These are phyloP conservation scores for Pituophis catenifer DNA, from an alignment of 2,113 vertebrate species.

Conservation along the genomic window DNA sequence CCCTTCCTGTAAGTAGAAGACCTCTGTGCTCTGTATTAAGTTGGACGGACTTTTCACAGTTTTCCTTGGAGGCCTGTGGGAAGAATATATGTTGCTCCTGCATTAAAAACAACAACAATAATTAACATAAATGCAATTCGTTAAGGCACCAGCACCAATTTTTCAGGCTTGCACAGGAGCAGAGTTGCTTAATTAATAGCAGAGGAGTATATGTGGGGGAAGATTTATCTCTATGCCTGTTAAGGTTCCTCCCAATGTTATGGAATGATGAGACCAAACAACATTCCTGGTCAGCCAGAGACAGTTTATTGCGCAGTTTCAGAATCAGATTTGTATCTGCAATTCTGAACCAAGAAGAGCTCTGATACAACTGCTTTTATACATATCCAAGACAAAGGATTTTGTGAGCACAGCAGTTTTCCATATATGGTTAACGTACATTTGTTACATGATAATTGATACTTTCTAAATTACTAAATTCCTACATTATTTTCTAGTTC, in stretches of 20 bases:
- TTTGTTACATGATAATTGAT: no score
- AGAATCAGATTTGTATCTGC: no score
- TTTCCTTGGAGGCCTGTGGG: neutral
- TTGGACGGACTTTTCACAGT: neutral
- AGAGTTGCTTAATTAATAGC: neutral
- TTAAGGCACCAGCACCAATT: neutral
- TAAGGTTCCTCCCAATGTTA: neutral
- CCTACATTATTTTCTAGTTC: no score
- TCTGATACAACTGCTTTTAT: no score
- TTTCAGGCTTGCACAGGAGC: neutral
- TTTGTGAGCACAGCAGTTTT: no score
- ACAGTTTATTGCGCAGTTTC: no score
- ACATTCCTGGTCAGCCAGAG: no score
- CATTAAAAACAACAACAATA: neutral
- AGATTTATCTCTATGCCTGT: neutral
- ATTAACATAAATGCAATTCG: neutral
- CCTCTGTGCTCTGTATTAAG: neutral
- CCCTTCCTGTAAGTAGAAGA: neutral
- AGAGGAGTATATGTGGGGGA: neutral
- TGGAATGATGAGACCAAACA: no score
- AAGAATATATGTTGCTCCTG: neutral
- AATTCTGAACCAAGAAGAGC: no score
- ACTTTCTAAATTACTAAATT: no score
- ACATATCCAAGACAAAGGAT: no score
- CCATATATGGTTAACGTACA: no score